A percentile compares a stretch with the other conserved stretches of the same genome.
Evolutionary conservation across 2,113 vertebrate genomes (phyloP).

Genomic region (Halcyon malimbica): DNA sequence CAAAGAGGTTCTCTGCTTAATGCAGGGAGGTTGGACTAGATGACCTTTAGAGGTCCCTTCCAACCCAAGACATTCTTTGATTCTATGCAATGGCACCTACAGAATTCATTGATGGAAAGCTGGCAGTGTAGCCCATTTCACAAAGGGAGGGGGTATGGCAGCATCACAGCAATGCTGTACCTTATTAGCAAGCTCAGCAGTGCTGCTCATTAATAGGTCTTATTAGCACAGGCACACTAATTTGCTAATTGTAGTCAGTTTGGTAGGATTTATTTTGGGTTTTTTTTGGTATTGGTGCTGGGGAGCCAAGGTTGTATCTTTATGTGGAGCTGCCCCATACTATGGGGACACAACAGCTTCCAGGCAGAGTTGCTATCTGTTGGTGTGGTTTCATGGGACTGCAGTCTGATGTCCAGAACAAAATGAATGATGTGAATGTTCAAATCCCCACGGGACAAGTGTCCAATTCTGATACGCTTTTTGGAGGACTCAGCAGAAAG

Average conservation of each 20-base stretch:
- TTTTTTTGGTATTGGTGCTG: background rate
- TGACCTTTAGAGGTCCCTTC: too few relatives aligned
- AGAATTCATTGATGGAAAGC: background rate
- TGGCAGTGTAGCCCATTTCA: background rate
- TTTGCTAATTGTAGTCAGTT: background rate
- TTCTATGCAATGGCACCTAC: background rate
- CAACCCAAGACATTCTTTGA: too few relatives aligned
- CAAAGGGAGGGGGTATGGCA: background rate
- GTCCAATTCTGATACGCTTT: background rate
- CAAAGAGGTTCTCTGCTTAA: background rate
- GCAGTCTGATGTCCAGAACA: background rate
- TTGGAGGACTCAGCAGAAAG: background rate
- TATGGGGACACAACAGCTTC: background rate
- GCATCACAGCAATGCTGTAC: fast-evolving
- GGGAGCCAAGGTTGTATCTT: background rate
- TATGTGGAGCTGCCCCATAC: background rate
- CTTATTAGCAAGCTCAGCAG: background rate
- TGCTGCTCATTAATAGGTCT: background rate
- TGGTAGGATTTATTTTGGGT: fast-evolving
- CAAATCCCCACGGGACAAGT: background rate
- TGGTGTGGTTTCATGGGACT: background rate
- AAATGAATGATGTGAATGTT: background rate
- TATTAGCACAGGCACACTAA: background rate
- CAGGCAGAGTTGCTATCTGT: background rate
- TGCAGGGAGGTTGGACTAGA: too few relatives aligned